Base-by-base conservation (phyloP, 2,113 vertebrate genomes). In the Terrapene triunguis region DNA sequence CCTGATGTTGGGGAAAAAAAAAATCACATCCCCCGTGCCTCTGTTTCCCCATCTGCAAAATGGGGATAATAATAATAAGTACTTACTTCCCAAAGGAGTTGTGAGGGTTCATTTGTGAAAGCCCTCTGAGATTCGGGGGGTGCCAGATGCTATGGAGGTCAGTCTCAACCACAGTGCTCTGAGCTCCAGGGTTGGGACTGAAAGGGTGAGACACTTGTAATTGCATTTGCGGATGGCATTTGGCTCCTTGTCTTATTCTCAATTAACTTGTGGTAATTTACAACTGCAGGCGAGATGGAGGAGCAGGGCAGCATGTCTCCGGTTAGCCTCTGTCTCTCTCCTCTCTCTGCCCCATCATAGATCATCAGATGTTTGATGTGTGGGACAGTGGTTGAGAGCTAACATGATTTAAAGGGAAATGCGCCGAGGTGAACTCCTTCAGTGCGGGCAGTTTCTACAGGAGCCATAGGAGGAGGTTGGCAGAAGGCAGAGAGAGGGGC, bases 201-300 rank as follows among this genome's bases (percentile, higher is more conserved):
- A 19, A 50, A 85, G 32, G 59, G 32, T 7, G 59, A 84, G 38
- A 55, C 27, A 32, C 38, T 78, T 19, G 74, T 90, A 90, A 83
- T 57, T 53, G 69, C 55, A 69, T 94, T 82, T 86, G 62, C 38
- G 35, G 32, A 19, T 62, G 59, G 53, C 8, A 21, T 27, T n/a
- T 44, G 38, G 35, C 59, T 62, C 62, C 84, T 85, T 9, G 21
- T 84, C 57, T 84, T 35, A 35, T 32, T n/a, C 80, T 84, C 87
- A 87, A 94, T 90, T 79, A 83, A 69, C 62, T 83, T 90, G 86
- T 38, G 80, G 69, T 57, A 78, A 65, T 84, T 88, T 92, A 88
- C 62, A n/a, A n/a, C n/a, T 48, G 82, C 35, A 72, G 62, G 62
- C 32, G 35, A 19, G 62, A 32, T 27, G 86, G 25, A 53, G 76